Base-by-base conservation (phyloP, 2,113 vertebrate species). In the Albula glossodonta region DNA sequence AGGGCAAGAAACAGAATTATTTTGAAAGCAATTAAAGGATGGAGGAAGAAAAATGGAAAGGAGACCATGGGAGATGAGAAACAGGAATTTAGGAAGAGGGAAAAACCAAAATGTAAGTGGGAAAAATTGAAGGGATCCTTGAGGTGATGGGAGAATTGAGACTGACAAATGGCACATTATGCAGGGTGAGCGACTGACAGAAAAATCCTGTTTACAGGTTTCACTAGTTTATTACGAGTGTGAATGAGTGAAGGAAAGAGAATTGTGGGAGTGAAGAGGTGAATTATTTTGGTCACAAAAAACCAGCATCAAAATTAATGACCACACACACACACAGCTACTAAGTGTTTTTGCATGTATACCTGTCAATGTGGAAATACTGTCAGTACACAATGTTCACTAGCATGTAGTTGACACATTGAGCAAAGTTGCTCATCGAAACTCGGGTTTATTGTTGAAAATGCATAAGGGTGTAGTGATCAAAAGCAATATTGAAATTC, bases 1-100 rank as follows among this genome's bases (percentile, higher is more conserved):
- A n/a, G 57, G 9, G 60, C 17, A 66, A 15, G 17, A 19, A 66
- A 5, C 60, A 3, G 7, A 19, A 66, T 66, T 22, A 4, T 22
- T 3, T 66, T 15, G 22, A 15, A 66, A 2, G 7, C 60, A 81
- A 41, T 41, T 19, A 83, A 4, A 11, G 60, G 17, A 41, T 51
- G 83, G 17, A 70, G 53, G 19, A 48, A 19, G n/a, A 41, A 84
- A 84, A 49, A 41, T 41, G 31, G 31, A 63, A 19, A 83, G 8
- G 50, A 15, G 13, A 17, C 10, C 63, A 31, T 88, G 31, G 84
- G 51, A 85, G 91, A 87, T 86, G 87, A 89, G 86, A 88, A 83
- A 90, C 88, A 87, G 88, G 86, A 86, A 90, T 50, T 48, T 5
- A 31, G 63, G 10, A 49, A 41, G 31, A 41, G 31, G 31, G 31